Conservation (phyloP, 2,113 vertebrate species). For the Sapajus apella region DNA sequence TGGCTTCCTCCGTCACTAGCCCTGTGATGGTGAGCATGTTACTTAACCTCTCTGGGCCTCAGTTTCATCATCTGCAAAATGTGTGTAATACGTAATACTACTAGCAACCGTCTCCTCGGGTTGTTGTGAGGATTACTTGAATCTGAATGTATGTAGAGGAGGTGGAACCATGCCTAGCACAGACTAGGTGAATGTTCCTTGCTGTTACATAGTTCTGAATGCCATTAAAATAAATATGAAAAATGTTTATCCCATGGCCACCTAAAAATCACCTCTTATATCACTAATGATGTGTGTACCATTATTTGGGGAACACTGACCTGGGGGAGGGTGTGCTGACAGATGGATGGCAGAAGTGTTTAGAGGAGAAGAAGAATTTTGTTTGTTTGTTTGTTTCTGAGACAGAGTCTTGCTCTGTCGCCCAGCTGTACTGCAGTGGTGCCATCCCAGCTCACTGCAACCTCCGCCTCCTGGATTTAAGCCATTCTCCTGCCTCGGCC, state of each 20-base stretch:
- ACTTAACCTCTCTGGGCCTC: background rate
- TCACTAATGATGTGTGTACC: accelerated
- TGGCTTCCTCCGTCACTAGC: background rate
- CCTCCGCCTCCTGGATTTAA: no score
- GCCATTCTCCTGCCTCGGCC: no score
- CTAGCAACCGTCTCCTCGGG: background rate
- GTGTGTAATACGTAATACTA: background rate
- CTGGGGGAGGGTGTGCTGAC: background rate
- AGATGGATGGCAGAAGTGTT: background rate
- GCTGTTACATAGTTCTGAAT: background rate
- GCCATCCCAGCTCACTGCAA: no score
- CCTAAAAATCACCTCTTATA: background rate
- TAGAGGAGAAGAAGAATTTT: background rate
- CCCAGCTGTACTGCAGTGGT: no score
- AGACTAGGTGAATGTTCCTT: background rate
- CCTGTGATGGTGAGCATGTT: background rate
- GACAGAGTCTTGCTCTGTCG: no score
- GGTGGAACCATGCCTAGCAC: background rate
- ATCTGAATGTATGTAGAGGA: background rate
- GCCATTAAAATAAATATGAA: background rate
- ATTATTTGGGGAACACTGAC: background rate
- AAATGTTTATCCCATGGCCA: background rate
- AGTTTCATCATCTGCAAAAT: background rate
- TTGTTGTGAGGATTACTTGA: background rate
- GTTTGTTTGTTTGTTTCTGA: no score